Base-by-base conservation (phyloP, 2,888 invertebrate genomes). In the Aphodius sticticus region DNA sequence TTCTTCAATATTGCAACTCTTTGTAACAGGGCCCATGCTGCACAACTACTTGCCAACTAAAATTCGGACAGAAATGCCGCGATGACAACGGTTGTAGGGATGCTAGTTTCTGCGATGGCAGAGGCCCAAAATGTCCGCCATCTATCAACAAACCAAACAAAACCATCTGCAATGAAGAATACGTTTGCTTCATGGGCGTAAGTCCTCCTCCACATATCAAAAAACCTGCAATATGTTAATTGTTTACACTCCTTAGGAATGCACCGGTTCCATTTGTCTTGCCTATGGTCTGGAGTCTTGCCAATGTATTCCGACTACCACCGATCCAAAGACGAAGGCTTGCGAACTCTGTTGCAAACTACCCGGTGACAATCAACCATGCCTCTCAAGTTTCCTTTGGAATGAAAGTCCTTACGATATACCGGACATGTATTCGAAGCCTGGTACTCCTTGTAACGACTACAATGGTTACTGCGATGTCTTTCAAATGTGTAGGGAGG, bases 181-280 rank as follows among this genome's bases (percentile, higher is more conserved):
- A 99, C 86, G 98, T 99, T 79, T 99, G 99, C 89, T 97, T 96
- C 87, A 96, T 96, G 95, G 99, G 99, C 88, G 96, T 97, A 89
- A 92, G 95, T 92, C 53, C 74, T 70, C 69, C 74, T 53, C 14
- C 0, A 2, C 6, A 6, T 71, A 71, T 26, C 26, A 1, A 26
- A 26, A 26, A 26, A 26, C 3, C 2, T 26, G 26, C 26, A 26
- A 26, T 2, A 26, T 26, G 1, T 69, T 71, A 69, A 72, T 70
- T 35, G 16, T 7, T 26, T 16, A 76, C 83, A 81, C 83, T 83
- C 87, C 86, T 36, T 86, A 96, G 96, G 96, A 98, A 89, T 99
- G 99, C 88, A 97, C 97, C 0, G 98, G 98, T 0, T 98, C 98
- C n/a, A 98, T 99, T 87, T 99, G 99, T 90, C 92, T 98, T 84